These are phyloP conservation scores for Poecilia wingei DNA, from an alignment of 2,797 vertebrate species.

Conservation along the genomic window DNA sequence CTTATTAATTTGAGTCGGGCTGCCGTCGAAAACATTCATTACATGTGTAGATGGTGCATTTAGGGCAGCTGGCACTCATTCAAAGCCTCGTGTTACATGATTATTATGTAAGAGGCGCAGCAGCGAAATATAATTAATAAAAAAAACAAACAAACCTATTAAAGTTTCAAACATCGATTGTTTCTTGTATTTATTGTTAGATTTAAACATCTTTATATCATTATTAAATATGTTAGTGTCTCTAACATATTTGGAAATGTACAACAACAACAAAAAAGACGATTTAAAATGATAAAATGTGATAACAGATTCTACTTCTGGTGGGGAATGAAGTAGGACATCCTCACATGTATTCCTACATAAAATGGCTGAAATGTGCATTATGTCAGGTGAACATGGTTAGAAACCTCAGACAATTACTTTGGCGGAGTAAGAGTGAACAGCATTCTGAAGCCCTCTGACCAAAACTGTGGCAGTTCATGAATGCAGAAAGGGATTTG, in stretches of 20 bases:
- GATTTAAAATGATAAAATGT: background rate
- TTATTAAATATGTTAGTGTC: background rate
- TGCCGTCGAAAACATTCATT: constrained; percentile 64
- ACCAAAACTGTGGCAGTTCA: background rate
- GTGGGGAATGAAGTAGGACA: background rate
- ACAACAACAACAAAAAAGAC: background rate
- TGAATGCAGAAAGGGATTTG: background rate
- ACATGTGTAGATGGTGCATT: constrained; percentile 21
- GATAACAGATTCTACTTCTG: background rate
- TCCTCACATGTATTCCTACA: background rate
- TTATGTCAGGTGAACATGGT: background rate
- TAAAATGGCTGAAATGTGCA: background rate
- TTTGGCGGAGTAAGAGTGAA: background rate
- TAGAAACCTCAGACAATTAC: background rate
- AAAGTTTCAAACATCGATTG: background rate
- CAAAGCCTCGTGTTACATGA: constrained; percentile 19
- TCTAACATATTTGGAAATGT: background rate
- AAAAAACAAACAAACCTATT: background rate
- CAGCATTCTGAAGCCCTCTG: background rate
- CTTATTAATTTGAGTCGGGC: constrained; percentile 31
- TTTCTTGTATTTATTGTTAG: background rate
- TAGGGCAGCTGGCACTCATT: constrained; percentile 2
- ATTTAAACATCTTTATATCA: background rate
- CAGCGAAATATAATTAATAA: background rate
- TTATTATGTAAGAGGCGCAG: constrained; percentile 15